A percentile compares a stretch with the other conserved stretches of the same genome.
These are phyloP conservation scores for Drosophila robusta DNA, from an alignment of 2,888 invertebrate genomes.

Conservation along the genomic window DNA sequence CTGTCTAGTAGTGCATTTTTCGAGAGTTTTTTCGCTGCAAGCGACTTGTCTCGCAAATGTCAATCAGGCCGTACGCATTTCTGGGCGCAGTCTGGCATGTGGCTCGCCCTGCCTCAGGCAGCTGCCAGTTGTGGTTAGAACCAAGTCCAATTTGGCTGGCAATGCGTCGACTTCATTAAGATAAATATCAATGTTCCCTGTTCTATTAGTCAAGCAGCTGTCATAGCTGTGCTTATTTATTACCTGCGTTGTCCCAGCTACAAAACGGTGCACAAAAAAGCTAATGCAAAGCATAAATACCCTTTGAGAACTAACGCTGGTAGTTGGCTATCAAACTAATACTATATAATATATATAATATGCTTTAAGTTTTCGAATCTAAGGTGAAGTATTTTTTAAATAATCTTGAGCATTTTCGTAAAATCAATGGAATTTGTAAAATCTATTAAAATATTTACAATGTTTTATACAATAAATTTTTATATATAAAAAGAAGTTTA, in stretches of 20 bases:
- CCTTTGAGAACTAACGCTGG: not conserved
- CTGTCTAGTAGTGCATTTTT: conserved; percentile 36
- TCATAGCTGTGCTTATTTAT: conserved; percentile 49
- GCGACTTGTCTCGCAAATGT: conserved; percentile 64
- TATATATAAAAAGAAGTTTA: too few relatives aligned
- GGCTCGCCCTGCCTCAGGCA: conserved; percentile 49
- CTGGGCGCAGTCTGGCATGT: conserved; percentile 62
- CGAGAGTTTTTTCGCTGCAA: conserved; percentile 26
- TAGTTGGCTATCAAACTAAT: too few relatives aligned
- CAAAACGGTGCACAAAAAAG: conserved; percentile 2
- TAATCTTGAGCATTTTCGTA: too few relatives aligned
- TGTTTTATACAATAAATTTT: too few relatives aligned
- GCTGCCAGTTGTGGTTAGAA: conserved; percentile 44
- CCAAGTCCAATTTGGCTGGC: conserved; percentile 46
- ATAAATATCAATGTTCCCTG: conserved; percentile 64
- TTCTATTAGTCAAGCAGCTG: conserved; percentile 60
- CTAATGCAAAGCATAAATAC: not conserved
- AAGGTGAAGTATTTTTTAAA: too few relatives aligned
- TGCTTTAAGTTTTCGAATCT: too few relatives aligned
- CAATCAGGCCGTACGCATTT: conserved; percentile 72
- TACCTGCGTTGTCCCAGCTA: conserved; percentile 7
- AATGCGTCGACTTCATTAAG: conserved; percentile 62
- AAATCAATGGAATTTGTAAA: too few relatives aligned
- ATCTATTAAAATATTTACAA: too few relatives aligned
- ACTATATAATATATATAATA: too few relatives aligned